These are phyloP conservation scores for Semotilus atromaculatus DNA, from an alignment of 2,797 vertebrate genomes.

Conservation along the genomic window DNA sequence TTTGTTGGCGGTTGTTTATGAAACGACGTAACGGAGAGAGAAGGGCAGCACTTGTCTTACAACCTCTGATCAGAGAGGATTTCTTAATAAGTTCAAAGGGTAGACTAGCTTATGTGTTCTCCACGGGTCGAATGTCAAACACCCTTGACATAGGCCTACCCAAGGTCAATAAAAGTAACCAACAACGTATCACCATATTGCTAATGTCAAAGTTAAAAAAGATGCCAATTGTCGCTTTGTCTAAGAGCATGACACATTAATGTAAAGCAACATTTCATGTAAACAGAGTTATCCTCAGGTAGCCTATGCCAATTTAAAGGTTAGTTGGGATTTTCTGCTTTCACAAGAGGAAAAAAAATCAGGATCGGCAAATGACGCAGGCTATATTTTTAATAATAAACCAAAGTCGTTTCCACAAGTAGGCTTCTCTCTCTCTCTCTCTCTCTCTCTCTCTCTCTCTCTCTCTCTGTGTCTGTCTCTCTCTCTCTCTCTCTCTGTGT, in stretches of 20 bases:
- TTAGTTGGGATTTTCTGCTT: neutral
- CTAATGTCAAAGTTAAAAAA: slow-evolving; percentile 82
- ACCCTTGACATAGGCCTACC: slow-evolving; percentile 86
- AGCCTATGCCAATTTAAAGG: neutral
- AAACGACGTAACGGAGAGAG: slow-evolving; percentile 3
- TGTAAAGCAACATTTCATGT: neutral
- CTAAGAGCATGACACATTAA: slow-evolving; percentile 12
- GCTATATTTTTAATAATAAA: neutral
- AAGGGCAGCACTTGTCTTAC: slow-evolving; percentile 34
- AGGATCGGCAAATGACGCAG: neutral
- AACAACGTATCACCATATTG: slow-evolving; percentile 89
- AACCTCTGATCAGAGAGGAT: slow-evolving; percentile 78
- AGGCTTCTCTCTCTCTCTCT: no score
- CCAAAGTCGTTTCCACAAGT: neutral
- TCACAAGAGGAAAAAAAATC: neutral
- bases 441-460: no score
- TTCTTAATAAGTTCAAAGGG: slow-evolving; percentile 80
- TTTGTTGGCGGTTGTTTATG: neutral
- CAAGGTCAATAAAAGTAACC: slow-evolving; percentile 82
- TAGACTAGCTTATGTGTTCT: slow-evolving; percentile 87
- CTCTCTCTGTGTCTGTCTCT: no score
- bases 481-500: no score
- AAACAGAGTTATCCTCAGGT: neutral
- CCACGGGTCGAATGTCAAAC: slow-evolving; percentile 88
- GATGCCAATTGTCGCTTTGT: slow-evolving; percentile 39